These are phyloP conservation scores for Myathropa florea DNA, from an alignment of 2,888 invertebrate genomes.

Conservation along the genomic window DNA sequence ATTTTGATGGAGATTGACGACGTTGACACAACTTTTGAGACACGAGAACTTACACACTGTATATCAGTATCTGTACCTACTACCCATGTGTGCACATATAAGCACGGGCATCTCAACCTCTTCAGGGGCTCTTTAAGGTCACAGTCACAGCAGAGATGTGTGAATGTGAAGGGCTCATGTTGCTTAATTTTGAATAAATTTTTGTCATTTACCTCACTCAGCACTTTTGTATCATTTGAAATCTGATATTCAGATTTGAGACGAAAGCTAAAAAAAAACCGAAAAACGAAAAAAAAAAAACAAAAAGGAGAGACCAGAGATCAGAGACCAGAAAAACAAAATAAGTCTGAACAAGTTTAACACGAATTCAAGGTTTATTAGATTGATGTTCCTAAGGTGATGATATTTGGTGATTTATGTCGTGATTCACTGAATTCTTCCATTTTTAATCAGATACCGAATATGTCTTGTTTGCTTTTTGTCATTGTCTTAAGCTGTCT, in stretches of 20 bases:
- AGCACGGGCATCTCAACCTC: neutral
- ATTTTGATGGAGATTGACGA: neutral
- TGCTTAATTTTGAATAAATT: neutral
- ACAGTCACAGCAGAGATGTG: neutral
- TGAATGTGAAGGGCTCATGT: neutral
- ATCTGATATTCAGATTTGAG: constrained; percentile 8
- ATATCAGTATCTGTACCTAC: neutral
- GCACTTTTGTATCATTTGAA: constrained; percentile 4
- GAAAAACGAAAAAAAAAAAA: neutral
- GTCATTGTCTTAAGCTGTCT: neutral
- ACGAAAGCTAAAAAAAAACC: neutral
- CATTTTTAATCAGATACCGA: constrained; percentile 26
- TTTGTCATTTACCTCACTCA: neutral
- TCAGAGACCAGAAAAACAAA: neutral
- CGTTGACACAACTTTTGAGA: neutral
- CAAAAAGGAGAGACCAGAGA: neutral
- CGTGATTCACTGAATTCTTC: constrained; percentile 19
- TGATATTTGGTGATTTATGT: constrained; percentile 50
- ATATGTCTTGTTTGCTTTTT: constrained; percentile 7
- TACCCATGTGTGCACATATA: neutral
- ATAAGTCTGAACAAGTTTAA: constrained; percentile 19
- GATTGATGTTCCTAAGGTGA: constrained; percentile 39
- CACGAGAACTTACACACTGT: neutral
- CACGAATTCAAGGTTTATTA: constrained; percentile 40
- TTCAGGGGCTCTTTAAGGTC: neutral